phyloP scores from a whole-genome alignment of 2,888 invertebrate species.

The Apamea monoglypha region DNA sequence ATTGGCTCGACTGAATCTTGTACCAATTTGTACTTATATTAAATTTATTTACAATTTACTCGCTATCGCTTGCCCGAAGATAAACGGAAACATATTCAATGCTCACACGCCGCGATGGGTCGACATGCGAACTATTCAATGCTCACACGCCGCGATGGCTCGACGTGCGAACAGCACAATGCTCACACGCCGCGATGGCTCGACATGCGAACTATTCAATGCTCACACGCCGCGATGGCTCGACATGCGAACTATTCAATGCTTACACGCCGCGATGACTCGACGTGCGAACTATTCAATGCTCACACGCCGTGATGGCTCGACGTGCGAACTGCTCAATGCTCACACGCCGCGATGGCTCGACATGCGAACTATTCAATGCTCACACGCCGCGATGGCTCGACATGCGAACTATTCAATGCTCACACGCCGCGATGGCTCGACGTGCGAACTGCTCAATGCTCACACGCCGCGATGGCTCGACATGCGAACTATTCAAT shows the following conservation, averaged over 20 bases:
- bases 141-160: too few relatives aligned
- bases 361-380: slow-evolving; percentile 10
- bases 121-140: slow-evolving; percentile 45
- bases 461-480: slow-evolving; percentile 44
- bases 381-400: slow-evolving; percentile 43
- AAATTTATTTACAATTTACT: slow-evolving; percentile 66
- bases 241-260: slow-evolving; percentile 32
- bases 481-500: slow-evolving; percentile 32
- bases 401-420: slow-evolving; percentile 31
- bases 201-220: slow-evolving; percentile 31
- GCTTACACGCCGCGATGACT: slow-evolving; percentile 42
- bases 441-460: slow-evolving; percentile 33
- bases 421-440: slow-evolving; percentile 44
- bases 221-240: slow-evolving; percentile 44
- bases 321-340: slow-evolving; percentile 49
- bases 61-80: slow-evolving; percentile 69
- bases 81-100: slow-evolving; percentile 57
- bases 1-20: slow-evolving; percentile 69
- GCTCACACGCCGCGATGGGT: slow-evolving; percentile 44
- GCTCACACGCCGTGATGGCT: slow-evolving; percentile 45
- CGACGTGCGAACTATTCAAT: slow-evolving; percentile 33
- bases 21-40: slow-evolving; percentile 66
- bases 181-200: slow-evolving; percentile 43
- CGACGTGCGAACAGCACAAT: slow-evolving; percentile 9
- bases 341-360: too few relatives aligned